Evolutionary conservation across 2,888 invertebrate genomes (phyloP).

Genomic region (Pocota personata): DNA sequence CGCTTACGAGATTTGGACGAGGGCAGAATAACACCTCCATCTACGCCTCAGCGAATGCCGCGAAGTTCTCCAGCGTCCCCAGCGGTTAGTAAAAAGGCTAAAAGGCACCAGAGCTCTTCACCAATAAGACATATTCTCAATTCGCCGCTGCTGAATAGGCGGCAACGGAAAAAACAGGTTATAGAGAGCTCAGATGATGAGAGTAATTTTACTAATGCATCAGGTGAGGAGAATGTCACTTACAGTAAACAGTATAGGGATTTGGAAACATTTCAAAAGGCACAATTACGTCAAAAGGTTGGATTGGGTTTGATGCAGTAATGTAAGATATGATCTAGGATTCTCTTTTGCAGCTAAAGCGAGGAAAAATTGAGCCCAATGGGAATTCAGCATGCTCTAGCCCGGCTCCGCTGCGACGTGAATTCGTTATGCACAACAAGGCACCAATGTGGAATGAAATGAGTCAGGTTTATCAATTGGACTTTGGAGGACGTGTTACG

Average conservation of each 20-base stretch:
- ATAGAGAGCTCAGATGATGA: constrained; percentile 93
- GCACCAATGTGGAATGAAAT: constrained; percentile 99
- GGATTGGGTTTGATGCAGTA: not conserved
- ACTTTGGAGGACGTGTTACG: constrained; percentile 99
- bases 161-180: constrained; percentile 89
- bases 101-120: constrained; percentile 90
- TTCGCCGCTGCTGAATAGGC: constrained; percentile 91
- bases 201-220: constrained; percentile 84
- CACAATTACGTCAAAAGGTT: constrained; percentile 95
- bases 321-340: constrained; percentile 17
- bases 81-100: constrained; percentile 88
- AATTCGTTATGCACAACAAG: constrained; percentile 98
- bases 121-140: constrained; percentile 92
- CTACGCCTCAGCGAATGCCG: constrained; percentile 86
- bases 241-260: constrained; percentile 91
- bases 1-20: constrained; percentile 84
- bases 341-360: constrained; percentile 86
- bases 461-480: constrained; percentile 99
- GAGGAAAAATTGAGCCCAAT: constrained; percentile 86
- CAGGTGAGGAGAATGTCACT: constrained; percentile 83
- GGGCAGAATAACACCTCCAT: constrained; percentile 83
- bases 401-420: constrained; percentile 86
- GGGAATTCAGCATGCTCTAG: constrained; percentile 81
- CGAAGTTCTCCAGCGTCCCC: constrained; percentile 91
- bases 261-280: constrained; percentile 95